phyloP scores from a whole-genome alignment of 2,888 invertebrate genomes.

The Erebia palarica region DNA sequence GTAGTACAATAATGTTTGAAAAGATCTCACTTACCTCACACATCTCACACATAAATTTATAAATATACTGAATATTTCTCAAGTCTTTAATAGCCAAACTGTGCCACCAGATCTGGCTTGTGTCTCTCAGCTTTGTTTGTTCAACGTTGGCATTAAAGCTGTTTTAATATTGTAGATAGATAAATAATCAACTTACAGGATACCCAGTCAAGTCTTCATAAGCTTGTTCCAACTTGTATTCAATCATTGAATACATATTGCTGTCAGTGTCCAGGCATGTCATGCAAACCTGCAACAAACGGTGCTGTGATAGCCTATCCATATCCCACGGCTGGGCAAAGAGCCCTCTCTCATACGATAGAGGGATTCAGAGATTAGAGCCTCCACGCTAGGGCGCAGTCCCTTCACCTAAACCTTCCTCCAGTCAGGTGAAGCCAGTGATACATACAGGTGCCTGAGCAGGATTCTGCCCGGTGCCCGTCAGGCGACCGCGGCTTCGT shows the following conservation, averaged over 20 bases:
- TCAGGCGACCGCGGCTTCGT: too few relatives aligned
- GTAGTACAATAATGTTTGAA: too few relatives aligned
- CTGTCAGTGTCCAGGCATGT: conserved; percentile 19
- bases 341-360: not conserved
- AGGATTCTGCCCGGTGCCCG: too few relatives aligned
- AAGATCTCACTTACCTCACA: too few relatives aligned
- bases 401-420: too few relatives aligned
- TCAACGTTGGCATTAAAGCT: too few relatives aligned
- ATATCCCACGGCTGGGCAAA: not conserved
- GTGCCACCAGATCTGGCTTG: not conserved
- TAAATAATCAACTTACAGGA: not conserved
- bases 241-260: conserved; percentile 3
- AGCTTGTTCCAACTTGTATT: conserved; percentile 3
- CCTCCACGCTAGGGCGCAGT: not conserved
- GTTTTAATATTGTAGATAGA: not conserved
- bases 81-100: too few relatives aligned
- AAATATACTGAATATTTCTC: too few relatives aligned
- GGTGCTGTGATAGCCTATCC: not conserved
- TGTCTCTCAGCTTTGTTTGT: too few relatives aligned
- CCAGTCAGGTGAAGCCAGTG: too few relatives aligned
- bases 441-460: too few relatives aligned
- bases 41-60: too few relatives aligned
- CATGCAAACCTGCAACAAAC: conserved; percentile 13
- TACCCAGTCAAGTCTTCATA: conserved; percentile 14
- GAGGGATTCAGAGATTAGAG: not conserved